These are phyloP conservation scores for Oncorhynchus gorbuscha DNA, from an alignment of 2,113 vertebrate genomes.

Conservation along the genomic window DNA sequence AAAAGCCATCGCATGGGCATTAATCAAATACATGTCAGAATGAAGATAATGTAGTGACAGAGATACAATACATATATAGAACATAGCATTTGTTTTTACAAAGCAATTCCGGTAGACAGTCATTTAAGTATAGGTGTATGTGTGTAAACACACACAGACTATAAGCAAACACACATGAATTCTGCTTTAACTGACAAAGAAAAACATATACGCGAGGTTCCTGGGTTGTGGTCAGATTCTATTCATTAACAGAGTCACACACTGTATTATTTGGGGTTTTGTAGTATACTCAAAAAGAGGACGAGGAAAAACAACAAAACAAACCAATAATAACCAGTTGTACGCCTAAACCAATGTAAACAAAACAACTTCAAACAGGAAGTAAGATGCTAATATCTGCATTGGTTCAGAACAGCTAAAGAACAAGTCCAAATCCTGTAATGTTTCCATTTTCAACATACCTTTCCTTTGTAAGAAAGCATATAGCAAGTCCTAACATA, in stretches of 20 bases:
- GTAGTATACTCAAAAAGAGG: background rate
- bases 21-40: background rate
- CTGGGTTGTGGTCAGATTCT: background rate
- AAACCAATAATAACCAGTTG: slow-evolving; percentile 47
- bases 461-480: background rate
- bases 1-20: background rate
- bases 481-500: background rate
- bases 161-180: background rate
- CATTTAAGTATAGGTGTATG: background rate
- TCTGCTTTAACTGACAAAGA: background rate
- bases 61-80: background rate
- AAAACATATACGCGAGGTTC: background rate
- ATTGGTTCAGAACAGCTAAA: slow-evolving; percentile 38
- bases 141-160: background rate
- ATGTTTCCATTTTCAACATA: background rate
- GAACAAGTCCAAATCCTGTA: slow-evolving; percentile 48
- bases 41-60: background rate
- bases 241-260: too few relatives aligned
- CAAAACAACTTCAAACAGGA: slow-evolving; percentile 88
- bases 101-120: background rate
- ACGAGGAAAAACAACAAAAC: slow-evolving; percentile 40
- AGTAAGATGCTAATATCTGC: slow-evolving; percentile 83
- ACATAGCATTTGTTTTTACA: background rate
- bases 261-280: background rate
- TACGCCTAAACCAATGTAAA: slow-evolving; percentile 76